Evolutionary conservation across 2,888 invertebrate genomes (phyloP).

Genomic region (Colostygia pectinataria): DNA sequence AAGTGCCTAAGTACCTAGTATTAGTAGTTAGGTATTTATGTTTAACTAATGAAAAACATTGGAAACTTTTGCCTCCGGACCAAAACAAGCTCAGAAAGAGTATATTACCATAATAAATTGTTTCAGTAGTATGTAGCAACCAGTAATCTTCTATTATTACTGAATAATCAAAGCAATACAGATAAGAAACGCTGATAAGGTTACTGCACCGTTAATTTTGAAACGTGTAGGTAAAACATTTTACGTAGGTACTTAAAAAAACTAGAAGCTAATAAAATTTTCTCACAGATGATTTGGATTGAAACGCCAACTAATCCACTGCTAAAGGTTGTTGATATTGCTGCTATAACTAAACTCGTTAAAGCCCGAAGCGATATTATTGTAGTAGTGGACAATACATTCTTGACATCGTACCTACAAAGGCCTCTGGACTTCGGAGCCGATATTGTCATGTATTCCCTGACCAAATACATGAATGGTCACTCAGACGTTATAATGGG

Average conservation of each 20-base stretch:
- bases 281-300: conserved; percentile 90
- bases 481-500: conserved; percentile 99
- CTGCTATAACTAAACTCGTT: conserved; percentile 84
- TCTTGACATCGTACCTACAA: conserved; percentile 95
- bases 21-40: not conserved
- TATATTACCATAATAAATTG: conserved; percentile 7
- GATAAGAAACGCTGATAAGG: conserved; percentile 32
- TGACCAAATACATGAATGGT: conserved; percentile 99
- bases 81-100: conserved; percentile 39
- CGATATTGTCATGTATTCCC: conserved; percentile 94
- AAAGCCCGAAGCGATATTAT: conserved; percentile 83
- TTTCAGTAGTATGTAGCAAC: conserved; percentile 21
- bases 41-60: conserved; percentile 3
- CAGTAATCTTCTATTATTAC: conserved; percentile 24
- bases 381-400: conserved; percentile 96
- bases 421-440: conserved; percentile 95
- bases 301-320: conserved; percentile 98
- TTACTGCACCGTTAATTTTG: conserved; percentile 14
- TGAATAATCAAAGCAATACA: conserved; percentile 26
- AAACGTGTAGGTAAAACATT: too few relatives aligned
- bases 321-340: conserved; percentile 94
- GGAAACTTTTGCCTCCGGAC: conserved; percentile 22
- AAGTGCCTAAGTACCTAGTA: conserved; percentile 1
- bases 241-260: too few relatives aligned
- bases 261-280: too few relatives aligned